Evolutionary conservation across 1,140 invertebrate species (phyloP).

Genomic region (Acyrthosiphon pisum): DNA sequence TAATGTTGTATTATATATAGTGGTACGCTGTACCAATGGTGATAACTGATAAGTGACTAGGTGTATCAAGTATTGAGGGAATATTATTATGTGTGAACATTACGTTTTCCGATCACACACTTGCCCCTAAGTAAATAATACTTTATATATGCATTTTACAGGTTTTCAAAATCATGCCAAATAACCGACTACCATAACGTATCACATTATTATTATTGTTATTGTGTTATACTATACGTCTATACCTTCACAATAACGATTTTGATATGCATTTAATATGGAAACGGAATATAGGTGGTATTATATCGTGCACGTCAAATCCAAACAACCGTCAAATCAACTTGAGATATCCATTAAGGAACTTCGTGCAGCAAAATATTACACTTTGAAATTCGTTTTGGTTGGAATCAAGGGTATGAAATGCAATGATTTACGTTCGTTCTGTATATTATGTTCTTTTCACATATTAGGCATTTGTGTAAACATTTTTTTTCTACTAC

Average conservation of each 20-base stretch:
- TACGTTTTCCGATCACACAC: not conserved
- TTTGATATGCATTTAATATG: not conserved
- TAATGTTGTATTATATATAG: no score
- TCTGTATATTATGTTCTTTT: not conserved
- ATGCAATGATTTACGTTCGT: not conserved
- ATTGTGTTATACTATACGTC: not conserved
- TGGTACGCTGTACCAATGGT: not conserved
- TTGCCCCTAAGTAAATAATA: not conserved
- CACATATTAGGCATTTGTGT: not conserved
- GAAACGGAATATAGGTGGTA: not conserved
- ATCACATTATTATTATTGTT: conserved; percentile 14
- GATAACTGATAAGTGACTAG: not conserved
- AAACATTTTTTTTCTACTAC: not conserved
- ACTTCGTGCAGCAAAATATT: not conserved
- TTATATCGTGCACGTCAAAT: not conserved
- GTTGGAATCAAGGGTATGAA: not conserved
- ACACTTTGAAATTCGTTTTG: not conserved
- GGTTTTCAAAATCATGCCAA: not conserved
- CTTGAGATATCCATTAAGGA: not conserved
- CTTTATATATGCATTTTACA: not conserved
- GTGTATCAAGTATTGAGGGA: not conserved
- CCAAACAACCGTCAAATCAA: not conserved
- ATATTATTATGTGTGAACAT: not conserved
- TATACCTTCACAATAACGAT: not conserved
- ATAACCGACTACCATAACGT: not conserved